These are phyloP conservation scores for Ochotona curzoniae DNA, from an alignment of 2,113 vertebrate genomes.

Conservation along the genomic window DNA sequence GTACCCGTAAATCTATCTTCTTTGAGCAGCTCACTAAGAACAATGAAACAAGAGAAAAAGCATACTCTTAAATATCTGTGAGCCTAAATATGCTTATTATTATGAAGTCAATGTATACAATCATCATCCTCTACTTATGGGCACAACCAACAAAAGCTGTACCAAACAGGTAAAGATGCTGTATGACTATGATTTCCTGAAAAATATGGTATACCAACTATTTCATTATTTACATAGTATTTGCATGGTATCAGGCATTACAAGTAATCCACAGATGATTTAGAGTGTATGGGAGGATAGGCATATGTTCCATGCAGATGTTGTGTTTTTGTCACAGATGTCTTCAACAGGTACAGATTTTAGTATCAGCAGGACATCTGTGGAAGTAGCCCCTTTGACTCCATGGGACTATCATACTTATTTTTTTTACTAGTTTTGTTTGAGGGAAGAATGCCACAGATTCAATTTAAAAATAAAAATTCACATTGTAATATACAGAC, in stretches of 20 bases:
- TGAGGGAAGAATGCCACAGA: neutral
- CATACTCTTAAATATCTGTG: conserved; percentile 2
- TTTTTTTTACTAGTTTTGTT: neutral
- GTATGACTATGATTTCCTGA: neutral
- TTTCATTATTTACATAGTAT: neutral
- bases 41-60: neutral
- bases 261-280: neutral
- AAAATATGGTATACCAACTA: neutral
- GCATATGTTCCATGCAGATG: neutral
- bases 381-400: neutral
- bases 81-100: neutral
- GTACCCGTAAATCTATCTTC: neutral
- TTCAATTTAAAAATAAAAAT: conserved; percentile 1
- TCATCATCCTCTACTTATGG: neutral
- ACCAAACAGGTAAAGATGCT: too few species aligned
- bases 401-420: neutral
- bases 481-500: neutral
- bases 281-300: neutral
- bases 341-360: neutral
- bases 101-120: neutral
- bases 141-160: neutral
- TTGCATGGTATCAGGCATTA: neutral
- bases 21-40: conserved; percentile 14
- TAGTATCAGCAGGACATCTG: neutral
- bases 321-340: neutral